Base-by-base conservation (phyloP, 2,888 invertebrate species). In the Rhingia rostrata region DNA sequence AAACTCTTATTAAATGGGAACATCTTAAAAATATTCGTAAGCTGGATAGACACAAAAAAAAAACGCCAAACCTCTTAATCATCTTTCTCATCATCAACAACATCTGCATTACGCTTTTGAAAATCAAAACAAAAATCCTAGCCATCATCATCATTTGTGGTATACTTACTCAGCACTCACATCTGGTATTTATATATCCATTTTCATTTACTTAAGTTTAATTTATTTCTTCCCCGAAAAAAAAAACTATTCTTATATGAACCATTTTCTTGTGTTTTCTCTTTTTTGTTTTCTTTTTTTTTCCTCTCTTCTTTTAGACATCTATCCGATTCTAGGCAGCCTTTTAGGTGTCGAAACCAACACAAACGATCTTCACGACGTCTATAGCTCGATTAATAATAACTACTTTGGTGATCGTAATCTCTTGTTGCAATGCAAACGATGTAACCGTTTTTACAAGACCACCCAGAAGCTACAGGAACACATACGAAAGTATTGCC, bases 271-370 rank as follows among this genome's bases (percentile, higher is more conserved):
- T 54, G 63, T 61, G 41, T 75, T 53, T 33, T 66, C 58, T 64
- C 69, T 41, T 37, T 74, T 78, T 32, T 51, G 60, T 61, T 70
- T 78, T 66, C 63, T 54, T 60, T 56, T 30, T 47, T 61, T 37
- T 35, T 61, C 30, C 60, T 74, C 54, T 74, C 67, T 79, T 60
- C 70, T 86, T 80, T 45, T 86, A 91, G 91, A 91, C 87, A 91
- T 91, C 81, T 91, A 91, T 87, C 91, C 91, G 82, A 91, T 91
- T 75, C 87, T 91, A 88, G 91, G 91, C 80, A 91, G 91, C 86
- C 87, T 91, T 14, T 86, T 91, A 88, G 91, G 91, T 79, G 91
- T 91, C 86, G 91, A 91, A 49, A 90, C 90, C 7, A 87, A 87
- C 33, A 88, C 86, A 74, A 87, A 86, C 69, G 86, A 87, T 51